Base-by-base conservation (phyloP, 2,113 vertebrate species). In the Dasypus novemcinctus region DNA sequence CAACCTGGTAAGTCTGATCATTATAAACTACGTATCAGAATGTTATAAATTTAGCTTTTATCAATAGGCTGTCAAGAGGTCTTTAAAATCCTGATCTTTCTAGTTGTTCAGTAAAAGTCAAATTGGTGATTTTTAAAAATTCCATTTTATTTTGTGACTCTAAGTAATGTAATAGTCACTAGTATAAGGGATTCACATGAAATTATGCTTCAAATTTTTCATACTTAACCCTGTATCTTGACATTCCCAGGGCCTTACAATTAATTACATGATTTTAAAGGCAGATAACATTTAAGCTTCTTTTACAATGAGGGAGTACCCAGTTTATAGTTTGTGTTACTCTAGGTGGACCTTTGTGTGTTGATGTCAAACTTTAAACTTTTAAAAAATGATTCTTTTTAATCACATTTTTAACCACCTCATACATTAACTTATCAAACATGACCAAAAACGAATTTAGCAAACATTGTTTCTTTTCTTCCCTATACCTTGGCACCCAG, bases 1-100 rank as follows among this genome's bases (percentile, higher is more conserved):
- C 95, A 95, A 11, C 91, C 97, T 97, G 99, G 99, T 99, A 97
- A 99, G 98, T 96, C 74, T 84, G 66, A 63, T 23, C 79, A 57
- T 93, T 74, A 80, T 88, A 61, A 84, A 93, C 63, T 76, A 78
- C 64, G 31, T 68, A 74, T 83, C 17, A 80, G 31, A 80, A 84
- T 88, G 25, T 84, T 87, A 46, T 2, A 93, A 83, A 68, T 81
- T 76, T 72, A 72, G 75, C 27, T 69, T 88, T 87, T 75, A 63
- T 57, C 7, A 43, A 25, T 79, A 33, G 23, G 4, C 78, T 86
- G 14, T 95, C 33, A 82, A 75, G 49, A 38, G 33, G 81, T 94
- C 36, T 49, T 72, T 93, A 71, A 90, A 84, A 72, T 88, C n/a
- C 29, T 72, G 21, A 80, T 7, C 27, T 83, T 87, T 49, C 15